These are phyloP conservation scores for Leptinotarsa peninsularis DNA, from an alignment of 2,888 invertebrate genomes.

Conservation along the genomic window DNA sequence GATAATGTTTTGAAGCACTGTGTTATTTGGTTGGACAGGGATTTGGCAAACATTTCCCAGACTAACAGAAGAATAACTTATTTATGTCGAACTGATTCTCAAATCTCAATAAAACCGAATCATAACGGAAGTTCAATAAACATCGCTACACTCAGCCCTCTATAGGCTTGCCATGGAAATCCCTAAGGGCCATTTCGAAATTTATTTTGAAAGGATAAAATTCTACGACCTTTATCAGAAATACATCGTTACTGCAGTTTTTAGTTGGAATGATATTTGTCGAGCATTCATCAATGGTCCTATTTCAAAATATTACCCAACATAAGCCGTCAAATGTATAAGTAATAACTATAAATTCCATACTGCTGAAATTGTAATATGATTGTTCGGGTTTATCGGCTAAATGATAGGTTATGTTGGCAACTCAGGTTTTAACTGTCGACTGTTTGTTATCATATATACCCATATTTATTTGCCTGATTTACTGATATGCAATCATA, in stretches of 20 bases:
- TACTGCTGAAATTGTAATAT: neutral
- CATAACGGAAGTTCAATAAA: neutral
- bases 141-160: neutral
- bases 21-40: too few species aligned
- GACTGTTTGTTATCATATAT: neutral
- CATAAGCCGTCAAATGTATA: neutral
- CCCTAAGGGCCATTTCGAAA: neutral
- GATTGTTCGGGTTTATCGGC: neutral
- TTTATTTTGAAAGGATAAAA: constrained; percentile 7
- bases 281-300: neutral
- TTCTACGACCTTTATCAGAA: neutral
- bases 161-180: neutral
- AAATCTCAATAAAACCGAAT: neutral
- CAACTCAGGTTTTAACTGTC: constrained; percentile 8
- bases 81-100: neutral
- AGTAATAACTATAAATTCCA: constrained; percentile 1
- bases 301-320: neutral
- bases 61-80: too few species aligned
- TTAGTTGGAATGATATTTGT: neutral
- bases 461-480: constrained; percentile 6
- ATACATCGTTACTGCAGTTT: neutral
- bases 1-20: too few species aligned
- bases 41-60: too few species aligned
- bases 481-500: neutral
- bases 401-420: neutral